Conservation (phyloP, 2,113 vertebrate species). For the Upupa epops region DNA sequence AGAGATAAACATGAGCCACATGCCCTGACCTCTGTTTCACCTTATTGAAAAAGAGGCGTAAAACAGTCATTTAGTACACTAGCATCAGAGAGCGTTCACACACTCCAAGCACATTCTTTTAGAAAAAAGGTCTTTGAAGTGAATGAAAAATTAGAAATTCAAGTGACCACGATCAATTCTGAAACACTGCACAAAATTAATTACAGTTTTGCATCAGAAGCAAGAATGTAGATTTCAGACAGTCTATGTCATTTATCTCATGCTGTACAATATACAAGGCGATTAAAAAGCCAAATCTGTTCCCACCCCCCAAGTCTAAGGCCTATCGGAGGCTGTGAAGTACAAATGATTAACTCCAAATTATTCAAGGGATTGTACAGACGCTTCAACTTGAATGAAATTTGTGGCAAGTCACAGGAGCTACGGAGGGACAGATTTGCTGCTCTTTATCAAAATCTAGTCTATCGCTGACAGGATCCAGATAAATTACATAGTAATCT, state of each 20-base stretch:
- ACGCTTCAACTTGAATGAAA: conserved; percentile 78
- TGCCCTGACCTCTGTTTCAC: conserved; percentile 81
- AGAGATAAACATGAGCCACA: conserved; percentile 60
- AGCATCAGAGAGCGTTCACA: conserved; percentile 30
- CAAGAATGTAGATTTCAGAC: conserved; percentile 84
- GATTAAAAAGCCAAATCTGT: conserved; percentile 86
- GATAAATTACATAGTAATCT: conserved; percentile 73
- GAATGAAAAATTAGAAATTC: conserved; percentile 90
- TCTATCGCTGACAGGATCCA: conserved; percentile 75
- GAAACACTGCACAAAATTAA: conserved; percentile 97
- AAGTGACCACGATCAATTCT: conserved; percentile 94
- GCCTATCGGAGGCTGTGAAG: conserved; percentile 78
- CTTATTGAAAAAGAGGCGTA: conserved; percentile 76
- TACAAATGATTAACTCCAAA: conserved; percentile 92
- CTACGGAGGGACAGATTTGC: conserved; percentile 73
- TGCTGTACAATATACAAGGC: conserved; percentile 80
- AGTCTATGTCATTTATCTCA: conserved; percentile 86
- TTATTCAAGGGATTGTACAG: conserved; percentile 84
- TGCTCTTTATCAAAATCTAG: conserved; percentile 83
- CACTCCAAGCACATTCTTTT: conserved; percentile 57
- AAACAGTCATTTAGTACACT: conserved; percentile 70
- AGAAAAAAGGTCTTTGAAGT: conserved; percentile 78
- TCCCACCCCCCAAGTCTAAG: conserved; percentile 82
- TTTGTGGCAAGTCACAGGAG: conserved; percentile 68
- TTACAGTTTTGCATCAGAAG: conserved; percentile 91